Conservation (phyloP, 2,888 invertebrate species). For the Ceriagrion tenellum region DNA sequence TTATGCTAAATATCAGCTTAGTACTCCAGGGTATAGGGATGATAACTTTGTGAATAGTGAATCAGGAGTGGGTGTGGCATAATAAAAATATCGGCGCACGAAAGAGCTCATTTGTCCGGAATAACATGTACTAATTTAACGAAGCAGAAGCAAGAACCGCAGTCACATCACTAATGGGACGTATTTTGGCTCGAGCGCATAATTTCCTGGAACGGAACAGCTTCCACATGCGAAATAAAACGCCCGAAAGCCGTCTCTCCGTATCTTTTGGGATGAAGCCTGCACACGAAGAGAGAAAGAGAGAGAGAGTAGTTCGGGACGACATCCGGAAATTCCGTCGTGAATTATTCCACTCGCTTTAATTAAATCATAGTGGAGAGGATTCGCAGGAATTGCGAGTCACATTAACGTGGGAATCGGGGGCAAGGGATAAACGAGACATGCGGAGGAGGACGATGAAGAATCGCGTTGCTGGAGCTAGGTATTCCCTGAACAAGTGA, state of each 20-base stretch:
- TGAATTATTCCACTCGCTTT: constrained; percentile 24
- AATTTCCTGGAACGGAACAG: not conserved
- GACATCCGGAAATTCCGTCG: not conserved
- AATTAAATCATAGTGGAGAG: not conserved
- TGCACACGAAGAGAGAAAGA: not conserved
- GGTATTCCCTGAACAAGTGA: no score
- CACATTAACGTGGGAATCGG: not conserved
- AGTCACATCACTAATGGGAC: not conserved
- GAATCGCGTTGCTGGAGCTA: no score
- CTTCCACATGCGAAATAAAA: not conserved
- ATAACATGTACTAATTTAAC: no score
- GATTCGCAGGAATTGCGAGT: not conserved
- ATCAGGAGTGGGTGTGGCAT: no score
- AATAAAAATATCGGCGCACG: no score
- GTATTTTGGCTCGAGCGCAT: not conserved
- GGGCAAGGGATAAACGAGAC: not conserved
- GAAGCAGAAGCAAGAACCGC: no score
- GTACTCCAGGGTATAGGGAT: no score
- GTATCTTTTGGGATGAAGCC: not conserved
- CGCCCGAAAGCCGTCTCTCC: not conserved
- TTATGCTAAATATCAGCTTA: no score
- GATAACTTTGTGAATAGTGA: no score
- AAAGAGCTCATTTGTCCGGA: no score
- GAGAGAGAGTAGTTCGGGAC: not conserved
- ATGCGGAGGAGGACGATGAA: not conserved